Percentiles rank a stretch among this genome's conserved stretches.
Evolutionary conservation across 2,113 vertebrate species (phyloP).

Genomic region (Pyxicephalus adspersus): DNA sequence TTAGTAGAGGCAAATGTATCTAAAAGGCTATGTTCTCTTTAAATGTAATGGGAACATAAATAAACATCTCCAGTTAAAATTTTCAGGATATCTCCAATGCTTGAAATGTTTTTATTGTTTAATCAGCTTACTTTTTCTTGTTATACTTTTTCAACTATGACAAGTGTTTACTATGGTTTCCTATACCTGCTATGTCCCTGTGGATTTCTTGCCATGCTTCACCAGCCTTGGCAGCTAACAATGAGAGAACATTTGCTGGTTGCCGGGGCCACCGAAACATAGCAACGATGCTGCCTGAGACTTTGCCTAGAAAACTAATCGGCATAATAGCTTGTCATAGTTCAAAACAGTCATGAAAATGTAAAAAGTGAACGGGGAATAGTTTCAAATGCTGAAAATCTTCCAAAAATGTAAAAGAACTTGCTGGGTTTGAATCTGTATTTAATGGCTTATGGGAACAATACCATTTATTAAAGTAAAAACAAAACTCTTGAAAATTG

Average conservation of each 20-base stretch:
- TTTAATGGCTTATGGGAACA: too few relatives aligned
- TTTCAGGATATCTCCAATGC: neutral
- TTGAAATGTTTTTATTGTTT: neutral
- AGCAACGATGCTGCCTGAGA: neutral
- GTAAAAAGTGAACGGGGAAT: too few relatives aligned
- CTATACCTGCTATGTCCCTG: slow-evolving; percentile 12
- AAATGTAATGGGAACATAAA: too few relatives aligned
- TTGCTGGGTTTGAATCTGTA: too few relatives aligned
- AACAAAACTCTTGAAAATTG: too few relatives aligned
- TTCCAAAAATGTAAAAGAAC: too few relatives aligned
- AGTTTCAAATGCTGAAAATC: too few relatives aligned
- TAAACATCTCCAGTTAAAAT: neutral
- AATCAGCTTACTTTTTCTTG: neutral
- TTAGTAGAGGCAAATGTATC: too few relatives aligned
- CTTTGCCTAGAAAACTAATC: too few relatives aligned
- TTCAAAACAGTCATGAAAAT: neutral
- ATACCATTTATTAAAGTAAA: too few relatives aligned
- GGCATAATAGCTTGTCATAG: neutral
- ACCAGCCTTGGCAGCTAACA: neutral
- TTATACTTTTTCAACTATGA: neutral
- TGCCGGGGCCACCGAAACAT: slow-evolving; percentile 8
- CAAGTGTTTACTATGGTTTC: slow-evolving; percentile 5
- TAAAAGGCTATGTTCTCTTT: too few relatives aligned
- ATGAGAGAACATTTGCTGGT: neutral
- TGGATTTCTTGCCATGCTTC: neutral